Evolutionary conservation across 1,140 invertebrate species (phyloP), one percentile per base, ranked within the genome.

Genomic region (Drosophila orena): DNA sequence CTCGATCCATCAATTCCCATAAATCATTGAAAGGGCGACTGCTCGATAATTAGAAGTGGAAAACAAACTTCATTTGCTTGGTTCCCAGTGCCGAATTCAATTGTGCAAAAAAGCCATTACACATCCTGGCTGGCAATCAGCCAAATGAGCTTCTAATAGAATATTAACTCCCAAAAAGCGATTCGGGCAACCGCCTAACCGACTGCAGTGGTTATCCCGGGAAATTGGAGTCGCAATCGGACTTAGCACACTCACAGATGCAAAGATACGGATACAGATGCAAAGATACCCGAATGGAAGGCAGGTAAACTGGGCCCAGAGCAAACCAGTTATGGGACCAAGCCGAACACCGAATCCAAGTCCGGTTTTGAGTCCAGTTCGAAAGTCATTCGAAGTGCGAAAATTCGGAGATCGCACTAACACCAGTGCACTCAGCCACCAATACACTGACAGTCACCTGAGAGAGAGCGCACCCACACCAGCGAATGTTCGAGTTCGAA

Each of bases 131-230:
- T 91, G 76, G 80, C 76, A 89, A 90, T 91, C 86, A 81, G 80
- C 69, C 90, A 91, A 91, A 91, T 91, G 83, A 91, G 81, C 74
- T 88, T 78, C 84, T 91, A 91, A 91, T 91, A 90, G 90, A 91
- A 89, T 90, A 91, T 91, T 91, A 91, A 90, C 90, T 81, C 73
- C 70, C 71, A 71, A 77, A 83, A 83, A 85, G 70, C 84, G 71
- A 79, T 78, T 79, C 61, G 72, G 59, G 44, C 64, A 70, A 70
- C 68, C 68, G 68, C 68, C 65, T 57, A 70, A 70, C 68, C 68
- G 66, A 70, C 49, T 70, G 52, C 47, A 72, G 75, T 79, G 61
- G 74, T 69, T 70, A 54, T 52, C 65, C 68, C 66, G 43, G 43
- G 35, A 57, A 42, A 70, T 70, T 47, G 60, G 62, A 66, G 60